A percentile compares a stretch with the other conserved stretches of the same genome.
Conservation (phyloP, 1,140 invertebrate genomes). For the Diorhabda sublineata region DNA sequence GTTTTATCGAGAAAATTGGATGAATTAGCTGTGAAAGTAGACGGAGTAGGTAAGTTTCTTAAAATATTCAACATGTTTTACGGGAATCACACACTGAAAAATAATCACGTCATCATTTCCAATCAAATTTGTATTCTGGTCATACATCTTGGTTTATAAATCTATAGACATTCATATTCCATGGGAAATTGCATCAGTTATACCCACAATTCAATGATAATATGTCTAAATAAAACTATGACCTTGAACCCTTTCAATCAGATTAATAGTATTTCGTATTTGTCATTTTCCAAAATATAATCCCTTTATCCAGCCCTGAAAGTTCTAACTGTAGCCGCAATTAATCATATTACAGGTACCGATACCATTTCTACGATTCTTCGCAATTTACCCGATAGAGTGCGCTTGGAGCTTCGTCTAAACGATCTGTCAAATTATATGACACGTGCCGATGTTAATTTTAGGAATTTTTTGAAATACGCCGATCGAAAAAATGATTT, state of each 20-base stretch:
- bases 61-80: too few species aligned
- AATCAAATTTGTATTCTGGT: too few species aligned
- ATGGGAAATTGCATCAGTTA: too few species aligned
- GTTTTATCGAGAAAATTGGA: conserved; percentile 33
- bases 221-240: too few species aligned
- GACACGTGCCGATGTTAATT: conserved; percentile 54
- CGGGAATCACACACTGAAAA: too few species aligned
- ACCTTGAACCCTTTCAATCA: too few species aligned
- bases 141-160: too few species aligned
- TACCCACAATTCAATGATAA: too few species aligned
- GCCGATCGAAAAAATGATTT: conserved; percentile 42
- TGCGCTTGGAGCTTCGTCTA: conserved; percentile 53
- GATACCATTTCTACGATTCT: conserved; percentile 43
- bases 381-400: conserved; percentile 44
- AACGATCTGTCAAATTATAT: conserved; percentile 57
- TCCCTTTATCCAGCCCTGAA: not conserved
- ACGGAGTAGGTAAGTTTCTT: conserved; percentile 39
- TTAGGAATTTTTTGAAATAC: conserved; percentile 56
- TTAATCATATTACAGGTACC: conserved; percentile 28
- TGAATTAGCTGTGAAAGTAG: conserved; percentile 39
- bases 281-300: too few species aligned
- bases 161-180: too few species aligned
- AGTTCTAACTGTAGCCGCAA: not conserved
- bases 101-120: too few species aligned
- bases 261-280: too few species aligned